These are phyloP conservation scores for Eupithecia abbreviata DNA, from an alignment of 2,888 invertebrate species.

Conservation along the genomic window DNA sequence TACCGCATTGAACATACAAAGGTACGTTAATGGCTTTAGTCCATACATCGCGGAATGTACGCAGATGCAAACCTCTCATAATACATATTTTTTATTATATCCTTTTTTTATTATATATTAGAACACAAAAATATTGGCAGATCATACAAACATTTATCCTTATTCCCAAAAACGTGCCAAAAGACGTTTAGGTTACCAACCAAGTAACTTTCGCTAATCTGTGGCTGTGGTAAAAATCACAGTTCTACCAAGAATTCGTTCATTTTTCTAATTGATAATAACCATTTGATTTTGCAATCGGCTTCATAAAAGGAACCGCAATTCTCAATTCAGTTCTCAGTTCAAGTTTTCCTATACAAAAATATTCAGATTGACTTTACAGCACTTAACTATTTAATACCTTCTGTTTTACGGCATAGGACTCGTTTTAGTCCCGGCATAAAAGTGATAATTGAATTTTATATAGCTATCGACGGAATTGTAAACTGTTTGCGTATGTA, in stretches of 20 bases:
- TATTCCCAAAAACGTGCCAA: too few species aligned
- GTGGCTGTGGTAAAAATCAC: background rate
- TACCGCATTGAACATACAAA: slow-evolving; percentile 87
- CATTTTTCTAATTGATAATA: background rate
- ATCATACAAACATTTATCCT: too few species aligned
- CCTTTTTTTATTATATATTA: too few species aligned
- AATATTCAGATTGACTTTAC: background rate
- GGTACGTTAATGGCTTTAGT: slow-evolving; percentile 55
- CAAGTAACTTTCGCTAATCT: too few species aligned
- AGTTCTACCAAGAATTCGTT: background rate
- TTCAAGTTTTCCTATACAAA: background rate
- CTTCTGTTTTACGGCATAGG: slow-evolving; percentile 21
- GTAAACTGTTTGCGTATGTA: slow-evolving; percentile 21
- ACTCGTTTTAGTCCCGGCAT: slow-evolving; percentile 26
- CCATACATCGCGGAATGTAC: background rate
- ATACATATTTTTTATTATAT: too few species aligned
- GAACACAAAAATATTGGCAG: too few species aligned
- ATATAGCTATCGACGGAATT: slow-evolving; percentile 18
- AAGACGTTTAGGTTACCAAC: too few species aligned
- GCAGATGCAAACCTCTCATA: background rate
- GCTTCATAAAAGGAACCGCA: background rate
- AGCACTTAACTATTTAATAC: slow-evolving; percentile 20
- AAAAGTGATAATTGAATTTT: slow-evolving; percentile 26
- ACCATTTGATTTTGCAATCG: background rate
- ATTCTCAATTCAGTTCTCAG: background rate